Percentiles rank a stretch among this genome's conserved stretches.
Conservation (phyloP, 2,113 vertebrate species). For the Orthonyx spaldingii region DNA sequence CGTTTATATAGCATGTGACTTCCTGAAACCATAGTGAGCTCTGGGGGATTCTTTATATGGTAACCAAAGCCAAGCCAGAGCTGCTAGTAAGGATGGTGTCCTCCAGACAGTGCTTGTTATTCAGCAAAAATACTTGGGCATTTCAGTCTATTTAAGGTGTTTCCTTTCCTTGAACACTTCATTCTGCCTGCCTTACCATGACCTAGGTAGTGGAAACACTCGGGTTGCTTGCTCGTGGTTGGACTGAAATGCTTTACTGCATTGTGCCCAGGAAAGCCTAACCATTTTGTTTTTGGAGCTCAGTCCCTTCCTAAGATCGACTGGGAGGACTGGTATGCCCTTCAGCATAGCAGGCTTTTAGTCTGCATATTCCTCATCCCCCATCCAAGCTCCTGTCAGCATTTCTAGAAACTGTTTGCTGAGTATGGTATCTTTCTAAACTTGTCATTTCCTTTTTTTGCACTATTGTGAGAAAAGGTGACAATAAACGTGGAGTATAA, state of each 20-base stretch:
- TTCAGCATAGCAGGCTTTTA: background rate
- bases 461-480: background rate
- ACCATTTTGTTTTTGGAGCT: background rate
- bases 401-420: background rate
- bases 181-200: background rate
- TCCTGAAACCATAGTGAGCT: background rate
- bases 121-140: background rate
- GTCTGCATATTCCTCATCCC: background rate
- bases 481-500: background rate
- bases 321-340: background rate
- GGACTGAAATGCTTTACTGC: background rate
- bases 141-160: background rate
- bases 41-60: background rate
- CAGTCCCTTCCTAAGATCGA: background rate
- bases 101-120: background rate
- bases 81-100: background rate
- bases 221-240: background rate
- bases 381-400: background rate
- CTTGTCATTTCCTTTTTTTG: background rate
- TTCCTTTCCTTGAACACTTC: background rate
- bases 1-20: background rate
- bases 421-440: background rate
- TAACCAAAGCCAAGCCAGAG: background rate
- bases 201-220: background rate
- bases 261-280: background rate